Conservation (phyloP, 2,888 invertebrate species). For the Tetropium fuscum region DNA sequence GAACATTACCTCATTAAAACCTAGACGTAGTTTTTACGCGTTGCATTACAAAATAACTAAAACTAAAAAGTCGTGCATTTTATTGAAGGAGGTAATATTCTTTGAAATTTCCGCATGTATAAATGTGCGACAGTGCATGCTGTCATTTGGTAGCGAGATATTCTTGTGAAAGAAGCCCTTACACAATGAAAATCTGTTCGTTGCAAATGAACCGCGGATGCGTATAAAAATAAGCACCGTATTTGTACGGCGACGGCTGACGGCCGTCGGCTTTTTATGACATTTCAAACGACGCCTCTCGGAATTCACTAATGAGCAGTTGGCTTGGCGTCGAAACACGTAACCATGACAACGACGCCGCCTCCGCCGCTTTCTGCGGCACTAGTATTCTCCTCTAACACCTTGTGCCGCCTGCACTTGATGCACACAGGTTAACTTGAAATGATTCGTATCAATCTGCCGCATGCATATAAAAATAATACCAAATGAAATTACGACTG, state of each 20-base stretch:
- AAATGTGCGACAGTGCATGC: conserved; percentile 42
- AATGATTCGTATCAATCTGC: no score
- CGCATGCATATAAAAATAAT: no score
- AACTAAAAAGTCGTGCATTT: neutral
- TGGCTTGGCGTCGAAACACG: conserved; percentile 60
- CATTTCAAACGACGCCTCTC: conserved; percentile 64
- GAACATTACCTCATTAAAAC: no score
- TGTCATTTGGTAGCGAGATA: conserved; percentile 36
- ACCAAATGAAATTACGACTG: no score
- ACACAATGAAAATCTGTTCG: conserved; percentile 48
- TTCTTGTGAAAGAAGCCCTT: conserved; percentile 37
- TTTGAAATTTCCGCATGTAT: conserved; percentile 36
- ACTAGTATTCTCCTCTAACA: conserved; percentile 26
- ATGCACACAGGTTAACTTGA: no score
- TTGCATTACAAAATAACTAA: conserved; percentile 17
- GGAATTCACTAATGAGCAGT: conserved; percentile 66
- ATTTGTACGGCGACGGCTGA: conserved; percentile 50
- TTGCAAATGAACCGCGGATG: conserved; percentile 28
- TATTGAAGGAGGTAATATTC: conserved; percentile 30
- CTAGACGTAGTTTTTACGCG: no score
- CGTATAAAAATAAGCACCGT: conserved; percentile 50
- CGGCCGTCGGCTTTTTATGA: conserved; percentile 63
- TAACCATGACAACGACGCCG: conserved; percentile 57
- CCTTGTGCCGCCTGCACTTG: conserved; percentile 17
- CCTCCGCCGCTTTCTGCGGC: conserved; percentile 40